Conservation (phyloP, 1,140 invertebrate species). For the Mercenaria mercenaria region DNA sequence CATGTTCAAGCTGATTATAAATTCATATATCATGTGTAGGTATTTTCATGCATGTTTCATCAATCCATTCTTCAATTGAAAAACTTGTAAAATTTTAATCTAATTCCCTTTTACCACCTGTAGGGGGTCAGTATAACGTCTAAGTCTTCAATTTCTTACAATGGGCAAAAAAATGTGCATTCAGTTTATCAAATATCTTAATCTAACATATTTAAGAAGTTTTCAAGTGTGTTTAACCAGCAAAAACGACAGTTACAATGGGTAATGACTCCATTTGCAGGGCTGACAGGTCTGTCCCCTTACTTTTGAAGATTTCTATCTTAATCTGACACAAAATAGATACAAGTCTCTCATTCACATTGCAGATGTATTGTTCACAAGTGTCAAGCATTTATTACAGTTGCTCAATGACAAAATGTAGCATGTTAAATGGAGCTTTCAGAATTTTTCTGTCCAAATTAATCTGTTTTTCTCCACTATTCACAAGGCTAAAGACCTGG, state of each 20-base stretch:
- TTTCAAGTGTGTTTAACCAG: neutral
- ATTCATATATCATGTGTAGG: neutral
- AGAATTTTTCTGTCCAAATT: neutral
- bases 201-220: neutral
- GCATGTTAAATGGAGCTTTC: neutral
- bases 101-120: neutral
- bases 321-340: conserved; percentile 1
- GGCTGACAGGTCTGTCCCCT: neutral
- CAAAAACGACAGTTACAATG: neutral
- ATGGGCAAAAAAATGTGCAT: neutral
- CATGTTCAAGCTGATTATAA: too few species aligned
- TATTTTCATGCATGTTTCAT: neutral
- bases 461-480: neutral
- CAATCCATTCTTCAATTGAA: neutral
- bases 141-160: neutral
- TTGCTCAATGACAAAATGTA: neutral
- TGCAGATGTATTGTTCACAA: neutral
- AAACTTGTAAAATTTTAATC: neutral
- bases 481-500: neutral
- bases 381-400: neutral
- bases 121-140: neutral
- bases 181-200: neutral
- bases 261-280: neutral
- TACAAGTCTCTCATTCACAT: neutral
- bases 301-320: neutral